Evolutionary conservation across 2,113 vertebrate species (phyloP).

Genomic region (Phylloscopus whistleri): DNA sequence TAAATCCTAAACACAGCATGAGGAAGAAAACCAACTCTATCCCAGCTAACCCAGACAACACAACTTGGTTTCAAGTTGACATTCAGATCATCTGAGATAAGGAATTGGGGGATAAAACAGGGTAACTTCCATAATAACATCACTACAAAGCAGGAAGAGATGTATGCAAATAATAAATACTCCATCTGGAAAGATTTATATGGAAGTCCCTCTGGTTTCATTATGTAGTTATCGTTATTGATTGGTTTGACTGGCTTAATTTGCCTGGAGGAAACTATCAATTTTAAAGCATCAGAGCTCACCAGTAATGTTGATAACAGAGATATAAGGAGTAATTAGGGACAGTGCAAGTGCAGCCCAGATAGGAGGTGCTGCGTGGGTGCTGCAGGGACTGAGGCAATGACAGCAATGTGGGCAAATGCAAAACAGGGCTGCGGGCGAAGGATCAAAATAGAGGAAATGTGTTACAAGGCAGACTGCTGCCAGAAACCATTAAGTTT

Average conservation of each 20-base stretch:
- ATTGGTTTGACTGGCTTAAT: constrained; percentile 12
- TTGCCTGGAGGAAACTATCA: constrained; percentile 11
- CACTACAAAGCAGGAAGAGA: neutral
- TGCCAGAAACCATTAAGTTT: constrained; percentile 26
- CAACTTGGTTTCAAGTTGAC: neutral
- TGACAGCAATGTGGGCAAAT: neutral
- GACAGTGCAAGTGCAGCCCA: neutral
- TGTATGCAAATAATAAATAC: neutral
- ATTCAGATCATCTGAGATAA: neutral
- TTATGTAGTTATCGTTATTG: constrained; percentile 1
- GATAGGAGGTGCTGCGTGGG: rapidly evolving
- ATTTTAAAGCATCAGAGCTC: neutral
- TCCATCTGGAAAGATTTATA: neutral
- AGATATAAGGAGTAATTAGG: neutral
- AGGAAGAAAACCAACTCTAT: neutral
- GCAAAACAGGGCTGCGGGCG: neutral
- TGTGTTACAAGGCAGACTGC: neutral
- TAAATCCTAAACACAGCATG: neutral
- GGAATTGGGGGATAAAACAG: neutral
- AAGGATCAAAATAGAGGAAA: neutral
- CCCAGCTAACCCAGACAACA: neutral
- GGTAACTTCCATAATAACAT: neutral
- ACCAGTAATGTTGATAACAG: neutral
- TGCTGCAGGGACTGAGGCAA: neutral
- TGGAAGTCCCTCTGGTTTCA: neutral